Evolutionary conservation across 1,140 invertebrate species (phyloP).

Genomic region (Oedothorax gibbosus): DNA sequence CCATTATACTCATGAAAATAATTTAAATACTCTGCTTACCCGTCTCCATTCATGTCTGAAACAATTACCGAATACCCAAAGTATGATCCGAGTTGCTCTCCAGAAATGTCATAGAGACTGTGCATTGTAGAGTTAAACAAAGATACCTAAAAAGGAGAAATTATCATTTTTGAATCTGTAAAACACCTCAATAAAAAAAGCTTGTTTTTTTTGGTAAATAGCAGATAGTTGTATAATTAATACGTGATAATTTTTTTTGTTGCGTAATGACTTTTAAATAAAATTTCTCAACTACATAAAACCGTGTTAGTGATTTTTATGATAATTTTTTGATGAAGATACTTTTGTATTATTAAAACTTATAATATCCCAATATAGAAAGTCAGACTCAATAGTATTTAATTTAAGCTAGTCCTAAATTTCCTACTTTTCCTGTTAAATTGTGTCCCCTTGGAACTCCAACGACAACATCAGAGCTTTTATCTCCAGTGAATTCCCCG

Average conservation of each 20-base stretch:
- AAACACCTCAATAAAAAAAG: neutral
- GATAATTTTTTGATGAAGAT: too few relatives aligned
- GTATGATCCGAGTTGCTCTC: constrained; percentile 93
- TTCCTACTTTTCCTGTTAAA: constrained; percentile 83
- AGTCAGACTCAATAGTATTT: too few relatives aligned
- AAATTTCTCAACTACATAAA: too few relatives aligned
- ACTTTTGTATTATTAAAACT: too few relatives aligned
- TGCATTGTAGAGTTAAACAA: constrained; percentile 85
- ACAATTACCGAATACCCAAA: constrained; percentile 92
- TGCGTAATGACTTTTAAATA: neutral
- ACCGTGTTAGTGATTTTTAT: too few relatives aligned
- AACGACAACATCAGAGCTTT: constrained; percentile 84
- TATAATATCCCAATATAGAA: too few relatives aligned
- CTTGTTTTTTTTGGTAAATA: neutral
- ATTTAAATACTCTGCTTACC: constrained; percentile 65
- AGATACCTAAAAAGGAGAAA: constrained; percentile 75
- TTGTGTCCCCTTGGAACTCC: constrained; percentile 89
- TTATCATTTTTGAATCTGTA: neutral
- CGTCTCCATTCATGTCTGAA: constrained; percentile 93
- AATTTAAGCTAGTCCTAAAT: neutral
- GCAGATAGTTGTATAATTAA: neutral
- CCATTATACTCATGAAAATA: neutral
- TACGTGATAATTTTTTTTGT: neutral
- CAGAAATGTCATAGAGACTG: constrained; percentile 87
- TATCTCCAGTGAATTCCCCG: constrained; percentile 87